Evolutionary conservation across 1,140 invertebrate species (phyloP), one percentile per base, ranked within the genome.

Genomic region (Oedothorax gibbosus): DNA sequence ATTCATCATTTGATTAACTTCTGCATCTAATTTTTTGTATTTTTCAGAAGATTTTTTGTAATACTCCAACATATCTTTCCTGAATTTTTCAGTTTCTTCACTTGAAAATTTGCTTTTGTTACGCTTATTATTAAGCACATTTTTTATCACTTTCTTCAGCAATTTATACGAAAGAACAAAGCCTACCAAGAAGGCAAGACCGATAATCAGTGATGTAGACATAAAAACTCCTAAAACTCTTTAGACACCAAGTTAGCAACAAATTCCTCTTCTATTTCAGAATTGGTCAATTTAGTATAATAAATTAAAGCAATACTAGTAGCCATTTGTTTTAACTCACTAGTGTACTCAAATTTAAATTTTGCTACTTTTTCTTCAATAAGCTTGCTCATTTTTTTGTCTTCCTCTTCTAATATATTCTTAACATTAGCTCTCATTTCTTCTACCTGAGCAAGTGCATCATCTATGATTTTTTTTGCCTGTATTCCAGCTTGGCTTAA

Each of bases 281-380:
- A 60, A 60, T 60, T 60, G n/a, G 56, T 60, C 56, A 60, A 60
- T 60, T 60, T 60, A 60, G 56, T 60, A 60, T 60, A 60, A 60
- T 60, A 60, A 60, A 60, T 60, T 60, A 60, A 60, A 60, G 56
- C 56, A 60, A 60, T 60, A 60, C 56, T 60, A 60, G 56, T 60
- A 60, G 56, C 56, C 56, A 60, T 60, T 60, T 60, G 56, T 60
- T 60, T 60, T 60, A 60, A 60, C 56, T 60, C 11, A 60, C n/a
- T n/a, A 60, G 56, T 60, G n/a, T 60, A 60, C n/a, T 60, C 56
- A 60, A n/a, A 60, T 60, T 60, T 60, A 60, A 60, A 60, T 60
- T 60, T n/a, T 60, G 56, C 56, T n/a, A 4, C 56, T 60, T 60
- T 4, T 60, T 60, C 4, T 60, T 60, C 56, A 60, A 60, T 4